These are phyloP conservation scores for Bolinopsis microptera DNA, from an alignment of 37 sponge, comb jelly and placozoan species.

Conservation along the genomic window DNA sequence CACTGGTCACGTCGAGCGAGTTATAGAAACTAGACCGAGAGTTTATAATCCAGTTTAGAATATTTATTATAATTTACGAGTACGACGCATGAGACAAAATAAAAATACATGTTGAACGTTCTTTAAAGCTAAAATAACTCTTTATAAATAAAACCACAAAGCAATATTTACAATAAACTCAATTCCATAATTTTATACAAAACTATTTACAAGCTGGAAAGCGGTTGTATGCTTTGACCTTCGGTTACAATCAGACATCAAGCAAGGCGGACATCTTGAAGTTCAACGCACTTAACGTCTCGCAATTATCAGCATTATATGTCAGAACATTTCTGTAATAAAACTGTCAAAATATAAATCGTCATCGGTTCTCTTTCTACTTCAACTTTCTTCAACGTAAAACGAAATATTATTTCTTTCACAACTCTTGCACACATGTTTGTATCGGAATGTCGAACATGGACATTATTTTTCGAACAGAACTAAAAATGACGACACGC, in stretches of 20 bases:
- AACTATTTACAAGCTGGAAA: conserved; percentile 50
- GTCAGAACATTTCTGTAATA: not conserved
- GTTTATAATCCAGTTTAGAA: too few species aligned
- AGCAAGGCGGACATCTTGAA: not conserved
- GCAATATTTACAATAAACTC: conserved; percentile 56
- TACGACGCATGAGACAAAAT: too few species aligned
- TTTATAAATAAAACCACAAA: conserved; percentile 60
- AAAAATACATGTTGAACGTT: not conserved
- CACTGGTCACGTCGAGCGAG: too few species aligned
- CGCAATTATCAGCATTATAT: not conserved
- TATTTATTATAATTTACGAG: too few species aligned
- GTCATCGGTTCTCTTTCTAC: not conserved
- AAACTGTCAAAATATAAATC: not conserved
- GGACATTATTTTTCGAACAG: too few species aligned
- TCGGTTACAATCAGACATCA: too few species aligned
- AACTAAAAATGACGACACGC: too few species aligned
- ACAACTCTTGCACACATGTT: too few species aligned
- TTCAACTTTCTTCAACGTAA: not conserved
- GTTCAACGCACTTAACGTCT: not conserved
- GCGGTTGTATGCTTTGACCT: too few species aligned
- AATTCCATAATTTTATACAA: conserved; percentile 57
- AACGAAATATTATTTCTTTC: not conserved
- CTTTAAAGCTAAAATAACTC: conserved; percentile 50
- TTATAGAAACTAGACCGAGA: too few species aligned
- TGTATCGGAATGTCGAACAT: too few species aligned